These are phyloP conservation scores for Agapetus fuscipes DNA, from an alignment of 2,888 invertebrate species.

Conservation along the genomic window DNA sequence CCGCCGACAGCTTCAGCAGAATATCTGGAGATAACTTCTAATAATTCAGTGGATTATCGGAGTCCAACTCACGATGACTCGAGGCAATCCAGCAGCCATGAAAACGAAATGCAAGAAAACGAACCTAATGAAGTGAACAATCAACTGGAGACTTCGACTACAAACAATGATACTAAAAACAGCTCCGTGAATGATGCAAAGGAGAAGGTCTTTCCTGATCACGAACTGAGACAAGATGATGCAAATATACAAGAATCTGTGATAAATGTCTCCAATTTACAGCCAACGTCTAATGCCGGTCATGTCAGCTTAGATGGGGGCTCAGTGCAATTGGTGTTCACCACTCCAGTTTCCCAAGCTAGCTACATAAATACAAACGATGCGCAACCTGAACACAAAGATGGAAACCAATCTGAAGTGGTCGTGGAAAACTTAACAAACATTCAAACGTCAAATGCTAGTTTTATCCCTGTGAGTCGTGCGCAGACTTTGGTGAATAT, in stretches of 20 bases:
- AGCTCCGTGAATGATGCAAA: no score
- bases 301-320: no score
- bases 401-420: background rate
- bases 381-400: slow-evolving; percentile 12
- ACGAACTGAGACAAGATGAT: no score
- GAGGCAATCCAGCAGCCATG: slow-evolving; percentile 8
- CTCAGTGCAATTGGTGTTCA: slow-evolving; percentile 15
- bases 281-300: no score
- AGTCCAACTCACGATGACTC: slow-evolving; percentile 12
- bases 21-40: slow-evolving; percentile 9
- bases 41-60: slow-evolving; percentile 13
- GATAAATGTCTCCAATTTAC: no score
- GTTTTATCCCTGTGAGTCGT: slow-evolving; percentile 15
- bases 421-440: slow-evolving; percentile 2
- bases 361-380: slow-evolving; percentile 1
- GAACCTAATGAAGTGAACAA: no score
- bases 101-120: slow-evolving; percentile 8
- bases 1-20: slow-evolving; percentile 12
- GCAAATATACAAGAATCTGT: no score
- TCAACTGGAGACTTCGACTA: no score
- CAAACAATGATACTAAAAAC: no score
- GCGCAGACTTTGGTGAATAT: slow-evolving; percentile 43
- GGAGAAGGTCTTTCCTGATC: no score
- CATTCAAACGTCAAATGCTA: slow-evolving; percentile 6
- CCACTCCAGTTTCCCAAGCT: slow-evolving; percentile 14